Conservation (phyloP, 2,797 vertebrate genomes). For the Muraenolepis orangiensis region DNA sequence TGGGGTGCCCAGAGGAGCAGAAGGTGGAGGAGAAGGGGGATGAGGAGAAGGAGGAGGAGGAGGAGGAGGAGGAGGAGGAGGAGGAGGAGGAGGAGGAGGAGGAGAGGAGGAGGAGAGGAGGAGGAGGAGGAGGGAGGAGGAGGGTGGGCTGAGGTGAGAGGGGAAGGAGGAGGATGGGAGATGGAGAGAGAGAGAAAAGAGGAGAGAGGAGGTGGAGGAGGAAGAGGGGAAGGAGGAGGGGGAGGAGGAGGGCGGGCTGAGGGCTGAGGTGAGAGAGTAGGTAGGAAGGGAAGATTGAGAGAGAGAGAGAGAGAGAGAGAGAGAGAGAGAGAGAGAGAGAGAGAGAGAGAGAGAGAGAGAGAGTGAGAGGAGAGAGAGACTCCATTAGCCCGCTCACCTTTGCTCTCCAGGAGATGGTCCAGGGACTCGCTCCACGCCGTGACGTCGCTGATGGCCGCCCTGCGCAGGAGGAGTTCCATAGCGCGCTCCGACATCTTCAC, state of each 20-base stretch:
- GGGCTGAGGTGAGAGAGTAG: background rate
- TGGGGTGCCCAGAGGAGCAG: background rate
- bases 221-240: no score
- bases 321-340: background rate
- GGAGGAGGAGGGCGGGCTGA: background rate
- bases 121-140: no score
- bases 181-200: background rate
- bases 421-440: constrained; percentile 51
- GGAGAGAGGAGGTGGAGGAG: background rate
- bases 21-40: background rate
- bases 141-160: background rate
- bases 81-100: no score
- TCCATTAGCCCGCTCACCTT: constrained; percentile 50
- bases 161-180: background rate
- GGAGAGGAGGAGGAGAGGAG: no score
- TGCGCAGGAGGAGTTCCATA: constrained; percentile 22
- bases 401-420: constrained; percentile 53
- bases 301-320: background rate
- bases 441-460: constrained; percentile 46
- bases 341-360: background rate
- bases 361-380: background rate
- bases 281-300: background rate
- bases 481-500: background rate
- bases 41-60: no score
- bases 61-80: no score